Conservation (phyloP, 2,113 vertebrate species). For the Cricetomys ansorgei region DNA sequence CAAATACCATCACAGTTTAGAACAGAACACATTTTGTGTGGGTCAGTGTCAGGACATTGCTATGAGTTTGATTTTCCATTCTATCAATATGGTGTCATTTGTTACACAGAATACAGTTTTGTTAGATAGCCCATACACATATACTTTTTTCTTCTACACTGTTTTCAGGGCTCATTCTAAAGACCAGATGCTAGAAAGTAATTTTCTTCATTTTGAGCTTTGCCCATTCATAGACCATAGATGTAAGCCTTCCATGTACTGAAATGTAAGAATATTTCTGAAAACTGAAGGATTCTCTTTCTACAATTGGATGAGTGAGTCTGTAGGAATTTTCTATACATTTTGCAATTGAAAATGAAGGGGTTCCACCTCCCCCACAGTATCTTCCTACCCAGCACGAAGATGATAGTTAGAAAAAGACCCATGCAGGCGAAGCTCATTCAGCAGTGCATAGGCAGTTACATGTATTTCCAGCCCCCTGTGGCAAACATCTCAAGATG, state of each 20-base stretch:
- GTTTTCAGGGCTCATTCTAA: conserved; percentile 88
- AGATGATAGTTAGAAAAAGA: conserved; percentile 84
- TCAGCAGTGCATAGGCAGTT: conserved; percentile 86
- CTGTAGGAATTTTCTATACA: conserved; percentile 89
- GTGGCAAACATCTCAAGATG: conserved; percentile 87
- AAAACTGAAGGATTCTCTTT: conserved; percentile 86
- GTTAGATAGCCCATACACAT: conserved; percentile 81
- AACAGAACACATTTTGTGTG: conserved; percentile 89
- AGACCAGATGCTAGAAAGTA: conserved; percentile 92
- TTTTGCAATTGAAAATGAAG: conserved; percentile 84
- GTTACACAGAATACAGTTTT: conserved; percentile 83
- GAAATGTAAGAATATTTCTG: conserved; percentile 90
- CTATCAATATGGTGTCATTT: conserved; percentile 88
- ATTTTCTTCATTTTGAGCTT: conserved; percentile 89
- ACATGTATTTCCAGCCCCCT: conserved; percentile 88
- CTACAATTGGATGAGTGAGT: conserved; percentile 88
- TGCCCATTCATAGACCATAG: conserved; percentile 92
- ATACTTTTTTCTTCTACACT: conserved; percentile 89
- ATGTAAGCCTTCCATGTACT: conserved; percentile 85
- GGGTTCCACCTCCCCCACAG: conserved; percentile 81
- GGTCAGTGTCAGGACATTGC: conserved; percentile 91
- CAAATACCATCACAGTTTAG: conserved; percentile 89
- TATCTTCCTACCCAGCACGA: conserved; percentile 89
- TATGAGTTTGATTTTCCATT: conserved; percentile 88
- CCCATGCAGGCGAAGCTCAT: conserved; percentile 85